These are phyloP conservation scores for Venturia canescens DNA, from an alignment of 1,140 invertebrate genomes.

Conservation along the genomic window DNA sequence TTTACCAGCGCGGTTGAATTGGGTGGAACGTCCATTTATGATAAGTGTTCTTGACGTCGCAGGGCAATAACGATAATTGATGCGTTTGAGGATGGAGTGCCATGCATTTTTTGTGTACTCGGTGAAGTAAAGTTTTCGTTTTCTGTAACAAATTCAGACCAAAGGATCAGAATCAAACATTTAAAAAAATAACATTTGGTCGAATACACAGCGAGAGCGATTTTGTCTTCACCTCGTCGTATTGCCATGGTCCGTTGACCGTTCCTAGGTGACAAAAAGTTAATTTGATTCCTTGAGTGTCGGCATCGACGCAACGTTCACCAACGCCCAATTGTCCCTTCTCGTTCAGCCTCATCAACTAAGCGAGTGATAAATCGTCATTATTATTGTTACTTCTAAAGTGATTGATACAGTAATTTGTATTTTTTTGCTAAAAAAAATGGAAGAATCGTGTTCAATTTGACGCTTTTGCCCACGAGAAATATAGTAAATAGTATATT, in stretches of 20 bases:
- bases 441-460: too few relatives aligned
- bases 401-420: too few relatives aligned
- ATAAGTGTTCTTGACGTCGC: constrained; percentile 90
- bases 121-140: constrained; percentile 87
- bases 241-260: constrained; percentile 95
- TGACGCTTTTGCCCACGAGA: too few relatives aligned
- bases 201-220: too few relatives aligned
- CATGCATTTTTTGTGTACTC: constrained; percentile 89
- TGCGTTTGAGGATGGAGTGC: constrained; percentile 90
- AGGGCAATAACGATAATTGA: constrained; percentile 86
- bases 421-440: too few relatives aligned
- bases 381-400: too few relatives aligned
- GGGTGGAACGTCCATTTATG: constrained; percentile 92
- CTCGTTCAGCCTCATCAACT: constrained; percentile 93
- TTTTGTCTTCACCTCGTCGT: constrained; percentile 80
- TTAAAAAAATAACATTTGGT: too few relatives aligned
- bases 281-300: constrained; percentile 89
- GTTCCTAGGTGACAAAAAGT: constrained; percentile 93
- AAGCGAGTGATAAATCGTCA: constrained; percentile 51
- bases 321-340: constrained; percentile 96
- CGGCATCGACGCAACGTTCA: constrained; percentile 95
- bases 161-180: too few relatives aligned
- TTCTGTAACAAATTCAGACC: constrained; percentile 73
- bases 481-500: too few relatives aligned
- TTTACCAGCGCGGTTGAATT: constrained; percentile 85